These are phyloP conservation scores for Athripsodes cinereus DNA, from an alignment of 2,888 invertebrate species.

Conservation along the genomic window DNA sequence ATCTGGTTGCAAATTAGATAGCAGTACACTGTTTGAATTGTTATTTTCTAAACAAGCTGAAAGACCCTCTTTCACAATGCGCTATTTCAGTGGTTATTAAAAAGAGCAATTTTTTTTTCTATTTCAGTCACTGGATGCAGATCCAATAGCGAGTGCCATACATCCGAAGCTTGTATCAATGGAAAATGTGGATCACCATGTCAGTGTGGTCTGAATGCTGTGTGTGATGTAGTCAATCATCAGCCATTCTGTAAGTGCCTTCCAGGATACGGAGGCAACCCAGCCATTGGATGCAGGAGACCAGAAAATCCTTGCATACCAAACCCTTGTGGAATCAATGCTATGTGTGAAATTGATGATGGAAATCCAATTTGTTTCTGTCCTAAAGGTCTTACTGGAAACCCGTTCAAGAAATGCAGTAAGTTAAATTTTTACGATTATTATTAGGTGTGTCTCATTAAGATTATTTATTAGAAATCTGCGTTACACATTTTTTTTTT, in stretches of 20 bases:
- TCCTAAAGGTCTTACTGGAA: slow-evolving; percentile 83
- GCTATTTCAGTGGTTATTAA: too few relatives aligned
- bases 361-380: slow-evolving; percentile 86
- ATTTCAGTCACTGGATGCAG: slow-evolving; percentile 61
- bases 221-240: slow-evolving; percentile 77
- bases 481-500: neutral
- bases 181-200: slow-evolving; percentile 72
- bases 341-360: slow-evolving; percentile 76
- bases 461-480: neutral
- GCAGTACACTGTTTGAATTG: too few relatives aligned
- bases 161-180: slow-evolving; percentile 71
- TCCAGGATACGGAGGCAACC: slow-evolving; percentile 74
- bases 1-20: too few relatives aligned
- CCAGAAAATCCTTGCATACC: slow-evolving; percentile 75
- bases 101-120: neutral
- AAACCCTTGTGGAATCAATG: slow-evolving; percentile 83
- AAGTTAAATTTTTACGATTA: slow-evolving; percentile 41
- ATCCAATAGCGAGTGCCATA: slow-evolving; percentile 64
- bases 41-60: too few relatives aligned
- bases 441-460: neutral
- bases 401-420: slow-evolving; percentile 88
- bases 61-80: too few relatives aligned
- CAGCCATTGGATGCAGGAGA: slow-evolving; percentile 62
- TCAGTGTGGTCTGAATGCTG: slow-evolving; percentile 71
- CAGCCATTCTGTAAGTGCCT: slow-evolving; percentile 76